These are phyloP conservation scores for Tetropium fuscum DNA, from an alignment of 2,888 invertebrate genomes.

Conservation along the genomic window DNA sequence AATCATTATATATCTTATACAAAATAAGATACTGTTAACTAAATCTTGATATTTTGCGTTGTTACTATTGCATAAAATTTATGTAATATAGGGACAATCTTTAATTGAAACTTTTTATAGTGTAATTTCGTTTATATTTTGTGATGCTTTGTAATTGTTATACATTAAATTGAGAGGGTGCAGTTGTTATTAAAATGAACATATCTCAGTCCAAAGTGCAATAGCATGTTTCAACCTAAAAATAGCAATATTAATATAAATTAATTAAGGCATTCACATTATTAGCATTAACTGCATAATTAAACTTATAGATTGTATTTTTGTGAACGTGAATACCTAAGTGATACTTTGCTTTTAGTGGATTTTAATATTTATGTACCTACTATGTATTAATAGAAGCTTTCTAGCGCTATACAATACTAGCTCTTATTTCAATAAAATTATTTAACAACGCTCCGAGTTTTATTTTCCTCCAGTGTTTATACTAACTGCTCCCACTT, in stretches of 20 bases:
- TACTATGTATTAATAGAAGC: slow-evolving; percentile 50
- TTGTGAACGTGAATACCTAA: slow-evolving; percentile 61
- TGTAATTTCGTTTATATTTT: neutral
- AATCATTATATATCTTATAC: too few species aligned
- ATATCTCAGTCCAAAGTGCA: slow-evolving; percentile 58
- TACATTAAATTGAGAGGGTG: slow-evolving; percentile 43
- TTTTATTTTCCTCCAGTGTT: too few species aligned
- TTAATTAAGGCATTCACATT: slow-evolving; percentile 47
- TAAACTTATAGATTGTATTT: slow-evolving; percentile 56
- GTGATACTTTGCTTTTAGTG: slow-evolving; percentile 62
- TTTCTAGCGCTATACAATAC: slow-evolving; percentile 59
- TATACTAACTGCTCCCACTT: too few species aligned
- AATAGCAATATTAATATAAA: slow-evolving; percentile 26
- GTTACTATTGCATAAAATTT: neutral
- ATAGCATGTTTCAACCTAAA: slow-evolving; percentile 48
- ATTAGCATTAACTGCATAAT: slow-evolving; percentile 37
- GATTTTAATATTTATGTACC: slow-evolving; percentile 60
- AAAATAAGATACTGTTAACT: too few species aligned
- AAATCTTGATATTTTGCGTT: too few species aligned
- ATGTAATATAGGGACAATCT: neutral
- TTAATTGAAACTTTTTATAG: neutral
- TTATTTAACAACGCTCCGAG: slow-evolving; percentile 31
- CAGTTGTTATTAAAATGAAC: slow-evolving; percentile 46
- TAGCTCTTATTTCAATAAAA: slow-evolving; percentile 61
- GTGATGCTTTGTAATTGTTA: neutral